phyloP scores from a whole-genome alignment of 2,888 invertebrate species.

The Zygothrica quintamaculata region DNA sequence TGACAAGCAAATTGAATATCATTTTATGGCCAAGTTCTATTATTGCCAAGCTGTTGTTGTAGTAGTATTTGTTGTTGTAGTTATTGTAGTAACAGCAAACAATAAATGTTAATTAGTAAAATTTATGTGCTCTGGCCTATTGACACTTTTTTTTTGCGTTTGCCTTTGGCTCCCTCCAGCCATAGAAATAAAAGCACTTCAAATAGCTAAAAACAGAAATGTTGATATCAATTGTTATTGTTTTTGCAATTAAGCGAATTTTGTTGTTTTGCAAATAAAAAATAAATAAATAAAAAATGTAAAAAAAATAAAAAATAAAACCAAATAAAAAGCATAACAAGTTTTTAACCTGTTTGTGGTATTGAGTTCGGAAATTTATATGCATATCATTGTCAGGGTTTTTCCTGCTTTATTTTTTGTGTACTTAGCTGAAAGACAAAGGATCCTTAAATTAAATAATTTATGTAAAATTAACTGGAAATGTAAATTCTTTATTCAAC shows the following conservation, averaged over 20 bases:
- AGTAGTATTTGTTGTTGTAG: slow-evolving; percentile 28
- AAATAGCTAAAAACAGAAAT: slow-evolving; percentile 41
- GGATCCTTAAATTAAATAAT: slow-evolving; percentile 59
- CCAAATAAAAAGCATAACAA: slow-evolving; percentile 28
- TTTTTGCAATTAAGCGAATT: slow-evolving; percentile 59
- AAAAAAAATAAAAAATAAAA: slow-evolving; percentile 20
- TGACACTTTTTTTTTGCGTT: slow-evolving; percentile 58
- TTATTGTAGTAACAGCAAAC: slow-evolving; percentile 62
- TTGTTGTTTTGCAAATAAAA: slow-evolving; percentile 46
- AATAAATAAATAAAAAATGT: slow-evolving; percentile 23
- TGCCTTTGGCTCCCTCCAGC: slow-evolving; percentile 37
- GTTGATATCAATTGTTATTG: slow-evolving; percentile 29
- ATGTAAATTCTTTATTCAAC: slow-evolving; percentile 47
- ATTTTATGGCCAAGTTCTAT: slow-evolving; percentile 35
- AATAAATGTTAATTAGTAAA: slow-evolving; percentile 76
- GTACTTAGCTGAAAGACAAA: slow-evolving; percentile 40
- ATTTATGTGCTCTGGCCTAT: slow-evolving; percentile 69
- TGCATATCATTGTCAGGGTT: slow-evolving; percentile 26
- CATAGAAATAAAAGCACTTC: slow-evolving; percentile 48
- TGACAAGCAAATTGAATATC: slow-evolving; percentile 63
- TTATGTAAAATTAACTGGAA: slow-evolving; percentile 64
- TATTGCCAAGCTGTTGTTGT: slow-evolving; percentile 9
- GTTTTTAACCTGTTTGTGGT: slow-evolving; percentile 62
- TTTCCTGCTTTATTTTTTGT: no score
- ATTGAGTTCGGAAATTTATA: slow-evolving; percentile 42